Evolutionary conservation across 2,797 vertebrate species (phyloP).

Genomic region (Oryzias dopingdopingensis): DNA sequence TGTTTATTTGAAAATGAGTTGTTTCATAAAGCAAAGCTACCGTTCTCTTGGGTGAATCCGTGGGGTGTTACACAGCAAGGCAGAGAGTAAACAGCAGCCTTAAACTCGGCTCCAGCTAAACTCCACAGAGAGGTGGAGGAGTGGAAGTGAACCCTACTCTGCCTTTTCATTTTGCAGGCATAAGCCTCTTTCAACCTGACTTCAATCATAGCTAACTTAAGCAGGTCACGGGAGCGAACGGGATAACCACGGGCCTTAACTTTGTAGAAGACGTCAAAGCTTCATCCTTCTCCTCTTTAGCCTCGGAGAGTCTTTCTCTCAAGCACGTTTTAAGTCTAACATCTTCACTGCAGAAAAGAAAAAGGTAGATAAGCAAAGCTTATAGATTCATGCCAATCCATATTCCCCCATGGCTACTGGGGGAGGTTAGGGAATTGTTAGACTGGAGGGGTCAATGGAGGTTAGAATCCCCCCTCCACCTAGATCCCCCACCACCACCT

Average conservation of each 20-base stretch:
- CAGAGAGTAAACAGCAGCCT: constrained; percentile 72
- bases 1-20: constrained; percentile 34
- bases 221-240: constrained; percentile 69
- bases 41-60: constrained; percentile 54
- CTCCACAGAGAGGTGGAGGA: constrained; percentile 58
- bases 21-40: constrained; percentile 51
- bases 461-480: constrained; percentile 11
- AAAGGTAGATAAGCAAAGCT: constrained; percentile 57
- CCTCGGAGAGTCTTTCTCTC: constrained; percentile 64
- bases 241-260: constrained; percentile 71
- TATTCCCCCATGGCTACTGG: constrained; percentile 55
- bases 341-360: constrained; percentile 64
- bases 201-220: constrained; percentile 72
- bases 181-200: constrained; percentile 68
- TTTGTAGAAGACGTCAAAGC: constrained; percentile 70
- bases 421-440: constrained; percentile 57
- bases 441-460: constrained; percentile 43
- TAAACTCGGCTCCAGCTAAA: constrained; percentile 62
- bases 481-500: not conserved
- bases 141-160: constrained; percentile 43
- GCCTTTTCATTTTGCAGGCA: constrained; percentile 59
- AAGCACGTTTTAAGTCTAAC: constrained; percentile 72
- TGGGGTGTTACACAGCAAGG: constrained; percentile 61
- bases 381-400: constrained; percentile 61
- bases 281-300: constrained; percentile 63